A percentile compares a stretch with the other conserved stretches of the same genome.
Evolutionary conservation across 2,797 vertebrate genomes (phyloP).

Genomic region (Leucoraja ocellata): DNA sequence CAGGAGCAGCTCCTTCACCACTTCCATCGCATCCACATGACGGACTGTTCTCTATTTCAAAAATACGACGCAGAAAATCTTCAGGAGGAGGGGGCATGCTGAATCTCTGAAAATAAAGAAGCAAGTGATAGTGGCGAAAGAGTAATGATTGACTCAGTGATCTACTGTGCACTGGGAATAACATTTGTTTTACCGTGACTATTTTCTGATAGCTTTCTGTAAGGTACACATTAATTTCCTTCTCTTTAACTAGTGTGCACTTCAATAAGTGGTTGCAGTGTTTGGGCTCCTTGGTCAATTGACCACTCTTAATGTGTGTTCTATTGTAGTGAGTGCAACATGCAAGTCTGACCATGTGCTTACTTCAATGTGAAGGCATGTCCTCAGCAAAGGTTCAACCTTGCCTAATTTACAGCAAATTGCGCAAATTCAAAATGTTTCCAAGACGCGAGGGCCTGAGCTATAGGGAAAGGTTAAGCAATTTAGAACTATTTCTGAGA

Average conservation of each 20-base stretch:
- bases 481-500: no score
- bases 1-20: no score
- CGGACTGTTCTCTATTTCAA: slow-evolving; percentile 43
- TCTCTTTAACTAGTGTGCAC: not conserved
- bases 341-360: not conserved
- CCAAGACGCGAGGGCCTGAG: no score
- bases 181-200: not conserved
- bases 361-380: not conserved
- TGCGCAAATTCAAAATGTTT: not conserved
- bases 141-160: no score
- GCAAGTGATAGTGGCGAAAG: not conserved
- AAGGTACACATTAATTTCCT: not conserved
- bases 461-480: no score
- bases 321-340: not conserved
- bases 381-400: not conserved
- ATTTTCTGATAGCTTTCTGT: not conserved
- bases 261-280: not conserved
- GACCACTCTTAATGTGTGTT: not conserved
- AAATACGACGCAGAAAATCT: slow-evolving; percentile 58
- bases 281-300: not conserved
- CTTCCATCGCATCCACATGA: not conserved
- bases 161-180: not conserved
- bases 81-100: slow-evolving; percentile 56
- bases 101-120: slow-evolving; percentile 63
- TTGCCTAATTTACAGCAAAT: not conserved